Conservation (phyloP, 2,888 invertebrate species). For the Microctonus brassicae region DNA sequence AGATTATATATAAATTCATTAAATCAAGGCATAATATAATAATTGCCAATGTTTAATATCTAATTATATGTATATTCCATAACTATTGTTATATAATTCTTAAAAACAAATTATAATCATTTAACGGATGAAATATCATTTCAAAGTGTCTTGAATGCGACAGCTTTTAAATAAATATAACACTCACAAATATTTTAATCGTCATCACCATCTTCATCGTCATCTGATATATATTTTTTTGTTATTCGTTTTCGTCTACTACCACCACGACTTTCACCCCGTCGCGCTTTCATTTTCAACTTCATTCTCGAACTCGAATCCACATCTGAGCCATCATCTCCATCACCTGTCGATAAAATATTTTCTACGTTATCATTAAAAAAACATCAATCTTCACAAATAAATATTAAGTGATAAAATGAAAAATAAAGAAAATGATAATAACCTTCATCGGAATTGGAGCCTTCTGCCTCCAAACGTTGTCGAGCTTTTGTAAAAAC, state of each 20-base stretch:
- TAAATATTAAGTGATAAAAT: too few species aligned
- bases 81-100: not conserved
- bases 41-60: not conserved
- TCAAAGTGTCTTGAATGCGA: too few species aligned
- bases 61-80: not conserved
- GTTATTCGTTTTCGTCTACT: slow-evolving; percentile 73
- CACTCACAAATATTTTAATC: slow-evolving; percentile 68
- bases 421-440: not conserved
- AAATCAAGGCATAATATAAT: not conserved
- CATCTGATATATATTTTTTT: slow-evolving; percentile 76
- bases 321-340: slow-evolving; percentile 75
- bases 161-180: slow-evolving; percentile 27
- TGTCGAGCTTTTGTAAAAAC: slow-evolving; percentile 80
- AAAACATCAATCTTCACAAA: not conserved
- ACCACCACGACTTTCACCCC: slow-evolving; percentile 70
- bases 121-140: not conserved
- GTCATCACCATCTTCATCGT: slow-evolving; percentile 77
- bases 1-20: not conserved
- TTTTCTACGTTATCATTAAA: slow-evolving; percentile 37
- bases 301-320: slow-evolving; percentile 82
- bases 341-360: slow-evolving; percentile 55
- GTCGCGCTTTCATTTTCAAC: slow-evolving; percentile 76
- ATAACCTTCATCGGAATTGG: slow-evolving; percentile 69
- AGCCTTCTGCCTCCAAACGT: slow-evolving; percentile 72
- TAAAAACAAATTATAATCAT: not conserved